Conservation (phyloP, 2,888 invertebrate species). For the Campoplex nolae region DNA sequence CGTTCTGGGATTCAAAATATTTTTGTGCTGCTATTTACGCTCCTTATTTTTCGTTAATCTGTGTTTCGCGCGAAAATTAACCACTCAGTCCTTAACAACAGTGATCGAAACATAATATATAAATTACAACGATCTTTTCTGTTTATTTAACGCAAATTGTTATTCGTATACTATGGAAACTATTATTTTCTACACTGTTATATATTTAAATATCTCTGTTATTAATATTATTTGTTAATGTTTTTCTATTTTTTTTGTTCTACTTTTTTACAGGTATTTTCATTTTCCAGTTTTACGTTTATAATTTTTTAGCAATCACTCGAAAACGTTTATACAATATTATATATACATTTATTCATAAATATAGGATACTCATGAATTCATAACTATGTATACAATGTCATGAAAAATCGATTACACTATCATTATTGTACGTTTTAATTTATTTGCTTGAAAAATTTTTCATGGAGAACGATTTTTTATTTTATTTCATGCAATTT, state of each 20-base stretch:
- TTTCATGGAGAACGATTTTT: conserved; percentile 53
- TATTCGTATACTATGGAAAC: conserved; percentile 38
- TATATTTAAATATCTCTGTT: conserved; percentile 50
- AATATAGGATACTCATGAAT: conserved; percentile 78
- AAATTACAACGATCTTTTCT: conserved; percentile 46
- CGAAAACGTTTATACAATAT: conserved; percentile 80
- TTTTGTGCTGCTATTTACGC: background rate
- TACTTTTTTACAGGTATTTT: conserved; percentile 76
- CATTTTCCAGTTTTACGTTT: conserved; percentile 78
- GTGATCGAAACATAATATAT: conserved; percentile 71
- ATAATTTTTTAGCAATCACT: conserved; percentile 73
- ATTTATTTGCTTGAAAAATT: conserved; percentile 80
- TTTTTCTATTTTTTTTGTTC: conserved; percentile 75
- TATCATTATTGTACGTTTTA: conserved; percentile 79
- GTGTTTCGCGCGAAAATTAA: conserved; percentile 55
- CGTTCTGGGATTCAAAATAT: background rate
- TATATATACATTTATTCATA: conserved; percentile 65
- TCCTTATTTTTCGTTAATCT: background rate
- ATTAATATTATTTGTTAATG: conserved; percentile 64
- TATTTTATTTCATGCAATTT: conserved; percentile 20
- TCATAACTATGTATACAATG: conserved; percentile 60
- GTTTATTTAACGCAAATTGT: conserved; percentile 61
- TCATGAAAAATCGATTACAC: conserved; percentile 65
- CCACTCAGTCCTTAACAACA: conserved; percentile 69
- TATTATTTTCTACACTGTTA: conserved; percentile 61